Base-by-base conservation (phyloP, 2,797 vertebrate genomes). In the Epinephelus malabaricus region DNA sequence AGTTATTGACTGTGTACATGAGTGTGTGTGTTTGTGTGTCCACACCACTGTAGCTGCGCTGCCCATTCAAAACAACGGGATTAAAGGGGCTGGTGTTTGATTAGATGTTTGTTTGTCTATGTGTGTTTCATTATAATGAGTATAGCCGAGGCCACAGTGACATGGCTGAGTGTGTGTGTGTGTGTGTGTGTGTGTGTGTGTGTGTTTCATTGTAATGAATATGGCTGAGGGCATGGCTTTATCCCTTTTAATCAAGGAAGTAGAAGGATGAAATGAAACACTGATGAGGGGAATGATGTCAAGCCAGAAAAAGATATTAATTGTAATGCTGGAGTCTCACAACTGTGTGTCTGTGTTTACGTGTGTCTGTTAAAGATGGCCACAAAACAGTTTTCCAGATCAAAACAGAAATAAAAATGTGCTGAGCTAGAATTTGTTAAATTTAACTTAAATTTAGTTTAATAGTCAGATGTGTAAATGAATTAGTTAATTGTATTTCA, bases 241-340 rank as follows among this genome's bases (percentile, higher is more conserved):
- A 90, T 91, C 88, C 67, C 64, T 90, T 90, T 89, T 91, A 93
- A 94, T 92, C 88, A 92, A 93, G 83, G 75, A 87, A 89, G 79
- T 90, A 86, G 81, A 88, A 86, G 78, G 90, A 92, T 90, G 85
- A 86, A 83, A 86, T 79, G 58, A 83, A 88, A 91, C 70, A 63
- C 66, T 88, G 83, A 89, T 72, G 72, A 92, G 12, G 73, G 78
- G 81, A 76, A 83, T 72, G 75, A 85, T 82, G 69, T 81, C 34
- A 58, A 79, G 64, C 68, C 49, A 84, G 66, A 78, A 69, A 84
- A 19, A 61, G 75, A 89, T 89, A 89, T 86, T 84, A 66, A 87
- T 85, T 89, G 78, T 76, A 43, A 65, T 76, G 23, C 27, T 38
- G 17, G 46, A 43, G 53, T 79, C 53, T 81, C 53, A 73, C 12